These are phyloP conservation scores for Psilanteris sp. DNA, from an alignment of 1,140 invertebrate species.

Conservation along the genomic window DNA sequence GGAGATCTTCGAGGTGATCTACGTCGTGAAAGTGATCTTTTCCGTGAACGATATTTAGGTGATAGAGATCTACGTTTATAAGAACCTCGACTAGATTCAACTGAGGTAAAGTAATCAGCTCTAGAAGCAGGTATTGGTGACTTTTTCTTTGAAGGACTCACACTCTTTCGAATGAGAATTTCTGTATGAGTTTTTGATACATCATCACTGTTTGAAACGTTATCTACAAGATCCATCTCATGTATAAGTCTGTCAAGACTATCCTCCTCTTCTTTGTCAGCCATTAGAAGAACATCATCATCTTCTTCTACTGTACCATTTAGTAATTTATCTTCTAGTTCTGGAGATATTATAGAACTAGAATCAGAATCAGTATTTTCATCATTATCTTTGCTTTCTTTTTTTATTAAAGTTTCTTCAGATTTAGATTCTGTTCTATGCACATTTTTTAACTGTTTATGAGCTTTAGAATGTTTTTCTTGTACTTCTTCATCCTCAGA, in stretches of 20 bases:
- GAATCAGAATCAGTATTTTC: conserved; percentile 33
- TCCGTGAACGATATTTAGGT: conserved; percentile 64
- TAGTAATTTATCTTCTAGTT: conserved; percentile 53
- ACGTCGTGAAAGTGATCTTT: conserved; percentile 52
- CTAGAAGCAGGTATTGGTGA: conserved; percentile 37
- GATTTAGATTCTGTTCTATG: too few species aligned
- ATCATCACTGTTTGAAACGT: conserved; percentile 41
- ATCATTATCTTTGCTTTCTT: conserved; percentile 45
- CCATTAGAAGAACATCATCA: conserved; percentile 74
- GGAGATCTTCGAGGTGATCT: conserved; percentile 47
- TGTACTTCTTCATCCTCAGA: conserved; percentile 74
- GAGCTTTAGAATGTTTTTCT: too few species aligned
- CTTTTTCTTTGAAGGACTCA: conserved; percentile 33
- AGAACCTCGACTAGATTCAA: conserved; percentile 26
- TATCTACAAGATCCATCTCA: conserved; percentile 75
- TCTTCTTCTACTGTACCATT: conserved; percentile 73
- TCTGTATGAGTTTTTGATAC: conserved; percentile 10
- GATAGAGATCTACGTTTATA: conserved; percentile 66
- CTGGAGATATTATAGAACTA: conserved; percentile 25
- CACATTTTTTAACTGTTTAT: too few species aligned
- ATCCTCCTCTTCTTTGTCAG: conserved; percentile 76
- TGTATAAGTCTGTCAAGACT: conserved; percentile 76
- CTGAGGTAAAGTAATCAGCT: conserved; percentile 60
- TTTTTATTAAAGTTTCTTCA: conserved; percentile 64
- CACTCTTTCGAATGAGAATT: conserved; percentile 16